These are phyloP conservation scores for Hassar affinis DNA, from an alignment of 2,113 vertebrate genomes.

Conservation along the genomic window DNA sequence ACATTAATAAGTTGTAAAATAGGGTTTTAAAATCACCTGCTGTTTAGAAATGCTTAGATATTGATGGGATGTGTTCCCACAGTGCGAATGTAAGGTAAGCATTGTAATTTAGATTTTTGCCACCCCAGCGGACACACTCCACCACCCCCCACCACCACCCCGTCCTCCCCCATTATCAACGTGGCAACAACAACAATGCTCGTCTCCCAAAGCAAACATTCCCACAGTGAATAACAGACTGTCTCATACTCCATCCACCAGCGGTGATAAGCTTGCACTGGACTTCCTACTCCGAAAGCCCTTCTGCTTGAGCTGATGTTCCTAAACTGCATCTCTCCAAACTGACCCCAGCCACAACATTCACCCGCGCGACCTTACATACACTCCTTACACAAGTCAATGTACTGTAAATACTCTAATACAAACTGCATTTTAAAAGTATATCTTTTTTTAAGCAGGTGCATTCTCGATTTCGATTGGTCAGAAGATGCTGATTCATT, in stretches of 20 bases:
- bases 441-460: too few relatives aligned
- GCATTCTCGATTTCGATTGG: not conserved
- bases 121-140: conserved; percentile 59
- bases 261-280: conserved; percentile 78
- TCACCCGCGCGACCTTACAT: conserved; percentile 1
- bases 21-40: conserved; percentile 43
- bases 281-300: conserved; percentile 82
- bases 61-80: conserved; percentile 33
- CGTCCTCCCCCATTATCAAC: conserved; percentile 59
- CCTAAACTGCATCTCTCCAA: conserved; percentile 22
- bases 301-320: conserved; percentile 73
- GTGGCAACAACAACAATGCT: conserved; percentile 93
- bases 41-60: conserved; percentile 45
- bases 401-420: not conserved
- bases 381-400: not conserved
- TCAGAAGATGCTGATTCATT: not conserved
- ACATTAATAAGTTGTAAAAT: conserved; percentile 51
- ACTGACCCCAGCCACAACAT: not conserved
- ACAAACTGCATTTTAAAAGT: not conserved
- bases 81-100: conserved; percentile 31
- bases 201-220: conserved; percentile 96
- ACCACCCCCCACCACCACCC: not conserved
- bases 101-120: conserved; percentile 56
- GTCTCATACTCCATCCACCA: conserved; percentile 78
- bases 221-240: conserved; percentile 88